These are phyloP conservation scores for Drosophila littoralis DNA, from an alignment of 1,140 invertebrate genomes.

Conservation along the genomic window DNA sequence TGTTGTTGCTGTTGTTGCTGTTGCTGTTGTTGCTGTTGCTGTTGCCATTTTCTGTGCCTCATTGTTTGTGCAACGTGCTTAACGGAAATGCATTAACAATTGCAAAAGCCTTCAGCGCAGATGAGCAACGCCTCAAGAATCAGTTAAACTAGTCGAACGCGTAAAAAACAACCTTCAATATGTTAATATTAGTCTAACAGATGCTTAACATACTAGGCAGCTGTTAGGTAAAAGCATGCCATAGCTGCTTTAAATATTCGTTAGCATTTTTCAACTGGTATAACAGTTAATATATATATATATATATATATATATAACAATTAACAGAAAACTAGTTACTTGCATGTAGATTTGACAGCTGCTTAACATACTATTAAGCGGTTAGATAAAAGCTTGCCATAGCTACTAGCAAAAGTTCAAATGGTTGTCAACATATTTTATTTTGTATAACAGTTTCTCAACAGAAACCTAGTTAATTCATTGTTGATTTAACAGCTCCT, in stretches of 20 bases:
- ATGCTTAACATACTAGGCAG: neutral
- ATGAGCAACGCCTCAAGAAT: conserved; percentile 23
- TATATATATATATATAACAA: no score
- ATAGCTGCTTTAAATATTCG: neutral
- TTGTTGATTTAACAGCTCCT: neutral
- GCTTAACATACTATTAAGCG: neutral
- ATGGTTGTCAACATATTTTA: no score
- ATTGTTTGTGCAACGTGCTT: conserved; percentile 51
- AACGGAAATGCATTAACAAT: conserved; percentile 53
- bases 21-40: neutral
- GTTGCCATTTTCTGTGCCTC: conserved; percentile 27
- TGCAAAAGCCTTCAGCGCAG: conserved; percentile 28
- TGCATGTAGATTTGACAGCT: neutral
- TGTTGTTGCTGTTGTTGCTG: neutral
- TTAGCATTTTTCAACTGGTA: no score
- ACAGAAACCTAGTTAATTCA: neutral
- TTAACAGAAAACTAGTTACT: neutral
- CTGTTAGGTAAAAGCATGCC: neutral
- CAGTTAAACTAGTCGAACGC: neutral
- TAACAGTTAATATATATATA: no score
- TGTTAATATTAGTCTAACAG: conserved; percentile 9
- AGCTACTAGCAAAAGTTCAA: neutral
- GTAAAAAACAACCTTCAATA: neutral
- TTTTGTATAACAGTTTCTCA: neutral
- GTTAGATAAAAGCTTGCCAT: neutral